These are phyloP conservation scores for Helicoverpa assulta DNA, from an alignment of 2,888 invertebrate genomes.

Conservation along the genomic window DNA sequence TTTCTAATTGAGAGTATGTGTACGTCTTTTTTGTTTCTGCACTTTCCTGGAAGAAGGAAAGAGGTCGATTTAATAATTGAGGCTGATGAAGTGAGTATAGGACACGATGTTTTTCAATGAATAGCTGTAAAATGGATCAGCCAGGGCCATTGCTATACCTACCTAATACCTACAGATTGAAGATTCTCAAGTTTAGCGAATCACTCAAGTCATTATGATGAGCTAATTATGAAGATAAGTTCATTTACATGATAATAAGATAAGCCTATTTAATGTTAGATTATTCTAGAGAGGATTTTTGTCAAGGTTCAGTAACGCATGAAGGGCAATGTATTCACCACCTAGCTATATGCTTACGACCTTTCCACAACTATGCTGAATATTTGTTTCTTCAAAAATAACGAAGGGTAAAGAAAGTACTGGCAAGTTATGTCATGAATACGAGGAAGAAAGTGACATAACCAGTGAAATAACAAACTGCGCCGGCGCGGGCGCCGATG, in stretches of 20 bases:
- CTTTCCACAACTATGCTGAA: not conserved
- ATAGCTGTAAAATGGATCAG: too few species aligned
- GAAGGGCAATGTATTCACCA: not conserved
- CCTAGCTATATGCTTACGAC: too few species aligned
- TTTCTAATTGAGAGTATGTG: slow-evolving; percentile 87
- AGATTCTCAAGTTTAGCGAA: not conserved
- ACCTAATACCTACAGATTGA: not conserved
- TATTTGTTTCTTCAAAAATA: not conserved
- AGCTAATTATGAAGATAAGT: not conserved
- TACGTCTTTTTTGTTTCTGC: slow-evolving; percentile 83
- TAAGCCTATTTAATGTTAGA: not conserved
- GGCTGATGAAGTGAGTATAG: too few species aligned
- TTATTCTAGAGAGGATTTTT: not conserved
- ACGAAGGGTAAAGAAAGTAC: not conserved
- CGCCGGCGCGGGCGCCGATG: slow-evolving; percentile 3
- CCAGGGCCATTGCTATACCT: too few species aligned
- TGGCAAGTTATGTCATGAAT: slow-evolving; percentile 11
- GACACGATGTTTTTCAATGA: too few species aligned
- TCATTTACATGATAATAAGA: not conserved
- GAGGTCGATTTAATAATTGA: not conserved
- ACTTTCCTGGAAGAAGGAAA: slow-evolving; percentile 79
- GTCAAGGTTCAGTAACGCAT: not conserved
- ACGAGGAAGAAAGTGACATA: slow-evolving; percentile 8
- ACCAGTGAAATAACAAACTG: slow-evolving; percentile 21
- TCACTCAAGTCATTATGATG: not conserved